These are phyloP conservation scores for Orthonyx spaldingii DNA, from an alignment of 2,113 vertebrate genomes.

Conservation along the genomic window DNA sequence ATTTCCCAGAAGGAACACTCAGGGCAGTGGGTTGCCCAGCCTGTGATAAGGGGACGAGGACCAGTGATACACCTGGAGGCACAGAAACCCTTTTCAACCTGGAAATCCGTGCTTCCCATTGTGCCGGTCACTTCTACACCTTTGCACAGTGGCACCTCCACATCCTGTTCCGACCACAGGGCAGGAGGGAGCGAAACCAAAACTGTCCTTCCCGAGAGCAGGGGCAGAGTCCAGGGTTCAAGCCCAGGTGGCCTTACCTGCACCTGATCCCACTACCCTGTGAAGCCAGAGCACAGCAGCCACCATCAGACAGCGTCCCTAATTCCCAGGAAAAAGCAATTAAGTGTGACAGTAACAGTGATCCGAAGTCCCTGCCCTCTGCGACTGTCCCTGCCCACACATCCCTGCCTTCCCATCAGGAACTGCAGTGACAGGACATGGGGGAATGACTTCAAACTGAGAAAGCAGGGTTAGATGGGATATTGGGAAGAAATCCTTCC, in stretches of 20 bases:
- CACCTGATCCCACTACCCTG: not conserved
- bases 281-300: not conserved
- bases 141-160: fast-evolving
- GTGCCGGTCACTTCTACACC: not conserved
- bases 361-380: not conserved
- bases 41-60: not conserved
- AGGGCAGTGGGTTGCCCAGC: not conserved
- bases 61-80: not conserved
- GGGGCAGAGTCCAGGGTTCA: not conserved
- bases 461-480: not conserved
- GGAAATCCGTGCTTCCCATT: not conserved
- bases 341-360: not conserved
- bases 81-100: fast-evolving
- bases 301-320: fast-evolving
- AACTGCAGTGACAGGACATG: not conserved
- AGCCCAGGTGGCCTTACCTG: not conserved
- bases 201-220: not conserved
- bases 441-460: not conserved
- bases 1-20: not conserved
- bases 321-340: not conserved
- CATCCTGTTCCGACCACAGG: not conserved
- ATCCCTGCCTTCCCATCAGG: not conserved
- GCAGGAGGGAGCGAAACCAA: not conserved
- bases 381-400: not conserved
- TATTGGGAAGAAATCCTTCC: not conserved